A percentile compares a stretch with the other conserved stretches of the same genome.
Conservation (phyloP, 2,797 vertebrate genomes). For the Manis pentadactyla region DNA sequence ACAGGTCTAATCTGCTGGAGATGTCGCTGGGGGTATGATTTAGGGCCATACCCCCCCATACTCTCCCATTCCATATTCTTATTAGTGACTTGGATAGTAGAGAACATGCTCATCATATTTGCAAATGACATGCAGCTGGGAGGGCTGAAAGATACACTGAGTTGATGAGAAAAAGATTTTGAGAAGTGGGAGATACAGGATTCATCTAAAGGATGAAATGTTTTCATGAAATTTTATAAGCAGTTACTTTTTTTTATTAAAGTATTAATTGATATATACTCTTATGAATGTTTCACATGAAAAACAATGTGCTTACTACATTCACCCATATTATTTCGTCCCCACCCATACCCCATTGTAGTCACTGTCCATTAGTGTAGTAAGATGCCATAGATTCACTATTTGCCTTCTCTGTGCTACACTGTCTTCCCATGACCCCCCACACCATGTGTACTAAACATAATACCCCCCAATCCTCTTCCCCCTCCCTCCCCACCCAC, state of each 20-base stretch:
- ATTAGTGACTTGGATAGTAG: background rate
- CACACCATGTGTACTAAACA: no score
- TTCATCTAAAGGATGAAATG: background rate
- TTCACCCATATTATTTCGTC: no score
- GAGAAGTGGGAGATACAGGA: background rate
- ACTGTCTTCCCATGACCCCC: no score
- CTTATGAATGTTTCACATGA: no score
- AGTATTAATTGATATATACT: no score
- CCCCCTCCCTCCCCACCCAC: no score
- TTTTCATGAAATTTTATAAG: background rate
- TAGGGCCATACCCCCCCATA: accelerated
- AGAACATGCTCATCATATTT: background rate
- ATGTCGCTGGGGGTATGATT: background rate
- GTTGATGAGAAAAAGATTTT: background rate
- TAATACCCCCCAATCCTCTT: no score
- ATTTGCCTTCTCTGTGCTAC: no score
- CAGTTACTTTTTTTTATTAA: background rate
- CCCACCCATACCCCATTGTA: no score
- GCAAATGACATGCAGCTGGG: background rate
- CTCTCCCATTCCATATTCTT: background rate
- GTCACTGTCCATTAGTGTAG: no score
- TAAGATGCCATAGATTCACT: no score
- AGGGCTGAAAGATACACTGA: background rate
- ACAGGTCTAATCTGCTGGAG: background rate
- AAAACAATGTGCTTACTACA: no score